A percentile compares a stretch with the other conserved stretches of the same genome.
Conservation (phyloP, 2,113 vertebrate genomes). For the Melospiza georgiana region DNA sequence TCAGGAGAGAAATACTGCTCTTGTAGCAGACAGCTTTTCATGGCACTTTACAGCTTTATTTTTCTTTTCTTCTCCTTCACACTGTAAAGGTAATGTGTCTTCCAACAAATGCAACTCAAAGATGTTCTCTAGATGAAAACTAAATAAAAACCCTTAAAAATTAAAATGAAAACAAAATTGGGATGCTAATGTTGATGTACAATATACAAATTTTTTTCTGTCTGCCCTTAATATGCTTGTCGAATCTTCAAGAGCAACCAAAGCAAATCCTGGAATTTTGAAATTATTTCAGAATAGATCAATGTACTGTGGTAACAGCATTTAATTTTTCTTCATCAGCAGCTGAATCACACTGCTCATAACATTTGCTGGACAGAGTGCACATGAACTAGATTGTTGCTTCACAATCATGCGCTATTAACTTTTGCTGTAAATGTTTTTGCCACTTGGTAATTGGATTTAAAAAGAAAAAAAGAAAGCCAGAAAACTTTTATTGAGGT, state of each 20-base stretch:
- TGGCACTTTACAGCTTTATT: conserved; percentile 43
- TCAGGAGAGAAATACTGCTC: conserved; percentile 52
- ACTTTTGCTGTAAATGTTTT: conserved; percentile 22
- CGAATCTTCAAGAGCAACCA: background rate
- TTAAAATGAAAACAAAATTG: background rate
- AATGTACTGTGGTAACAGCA: background rate
- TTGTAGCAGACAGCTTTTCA: conserved; percentile 32
- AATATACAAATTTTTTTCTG: background rate
- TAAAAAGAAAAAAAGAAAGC: background rate
- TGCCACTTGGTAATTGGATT: conserved; percentile 24
- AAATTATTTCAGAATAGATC: conserved; percentile 7
- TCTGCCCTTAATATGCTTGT: background rate
- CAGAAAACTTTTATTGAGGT: background rate
- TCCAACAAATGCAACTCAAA: background rate
- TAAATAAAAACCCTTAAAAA: background rate
- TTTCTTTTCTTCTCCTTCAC: conserved; percentile 17
- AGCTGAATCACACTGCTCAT: background rate
- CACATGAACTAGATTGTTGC: background rate
- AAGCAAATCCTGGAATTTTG: background rate
- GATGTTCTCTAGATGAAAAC: background rate
- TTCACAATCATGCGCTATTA: conserved; percentile 45
- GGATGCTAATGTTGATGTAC: background rate
- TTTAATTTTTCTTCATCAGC: conserved; percentile 51
- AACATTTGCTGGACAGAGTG: conserved; percentile 23
- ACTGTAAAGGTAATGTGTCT: background rate